These are phyloP conservation scores for Tenthredo amoena DNA, from an alignment of 2,888 invertebrate genomes.

Conservation along the genomic window DNA sequence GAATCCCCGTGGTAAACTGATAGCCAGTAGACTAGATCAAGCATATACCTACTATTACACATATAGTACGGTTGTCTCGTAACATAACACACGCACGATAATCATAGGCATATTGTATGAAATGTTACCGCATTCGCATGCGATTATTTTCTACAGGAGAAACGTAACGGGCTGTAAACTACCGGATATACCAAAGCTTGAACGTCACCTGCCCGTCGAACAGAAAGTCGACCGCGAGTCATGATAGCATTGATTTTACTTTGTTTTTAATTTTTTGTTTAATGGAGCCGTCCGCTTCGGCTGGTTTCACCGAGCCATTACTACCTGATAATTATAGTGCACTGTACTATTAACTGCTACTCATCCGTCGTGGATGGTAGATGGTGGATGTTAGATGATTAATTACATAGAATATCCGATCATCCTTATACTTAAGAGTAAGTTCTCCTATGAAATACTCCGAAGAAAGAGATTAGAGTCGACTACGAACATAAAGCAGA, in stretches of 20 bases:
- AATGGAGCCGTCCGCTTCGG: neutral
- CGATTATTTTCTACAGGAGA: neutral
- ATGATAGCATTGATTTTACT: neutral
- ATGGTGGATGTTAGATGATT: neutral
- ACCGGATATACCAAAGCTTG: neutral
- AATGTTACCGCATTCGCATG: neutral
- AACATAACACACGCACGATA: neutral
- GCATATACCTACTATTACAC: neutral
- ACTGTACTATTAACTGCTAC: neutral
- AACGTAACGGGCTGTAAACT: neutral
- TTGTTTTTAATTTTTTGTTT: neutral
- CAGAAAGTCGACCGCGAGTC: neutral
- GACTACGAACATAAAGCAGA: neutral
- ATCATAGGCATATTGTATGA: neutral
- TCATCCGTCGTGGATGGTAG: neutral
- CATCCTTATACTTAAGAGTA: neutral
- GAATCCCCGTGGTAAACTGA: neutral
- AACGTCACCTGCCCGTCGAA: neutral
- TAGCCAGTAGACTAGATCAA: neutral
- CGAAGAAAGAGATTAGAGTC: neutral
- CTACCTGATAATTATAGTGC: conserved; percentile 16
- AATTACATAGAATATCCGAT: neutral
- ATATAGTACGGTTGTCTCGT: neutral
- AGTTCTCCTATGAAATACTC: neutral
- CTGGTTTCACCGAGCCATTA: neutral